Evolutionary conservation across 1,140 invertebrate genomes (phyloP).

Genomic region (Eupeodes corollae): DNA sequence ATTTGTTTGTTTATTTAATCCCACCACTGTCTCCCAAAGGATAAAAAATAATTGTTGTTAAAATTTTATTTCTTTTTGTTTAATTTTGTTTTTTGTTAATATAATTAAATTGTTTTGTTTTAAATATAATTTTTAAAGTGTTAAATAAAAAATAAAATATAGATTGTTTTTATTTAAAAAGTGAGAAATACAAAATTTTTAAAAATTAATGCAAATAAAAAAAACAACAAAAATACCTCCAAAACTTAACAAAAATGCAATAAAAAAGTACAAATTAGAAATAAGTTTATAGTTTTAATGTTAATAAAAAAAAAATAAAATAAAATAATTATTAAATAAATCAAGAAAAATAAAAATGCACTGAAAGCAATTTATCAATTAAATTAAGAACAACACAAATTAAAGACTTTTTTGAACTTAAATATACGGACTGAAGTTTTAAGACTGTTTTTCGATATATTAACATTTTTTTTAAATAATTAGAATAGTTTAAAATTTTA

Average conservation of each 20-base stretch:
- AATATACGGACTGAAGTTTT: slow-evolving; percentile 8
- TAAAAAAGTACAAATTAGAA: too few relatives aligned
- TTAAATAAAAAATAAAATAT: too few relatives aligned
- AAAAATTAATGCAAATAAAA: neutral
- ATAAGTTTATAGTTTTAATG: neutral
- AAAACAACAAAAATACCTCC: too few relatives aligned
- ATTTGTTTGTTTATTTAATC: neutral
- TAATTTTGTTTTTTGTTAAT: too few relatives aligned
- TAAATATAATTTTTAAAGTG: too few relatives aligned
- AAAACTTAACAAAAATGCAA: too few relatives aligned
- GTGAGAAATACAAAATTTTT: too few relatives aligned
- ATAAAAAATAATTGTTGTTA: too few relatives aligned
- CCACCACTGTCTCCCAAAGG: too few relatives aligned
- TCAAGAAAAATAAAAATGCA: neutral
- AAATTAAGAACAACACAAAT: slow-evolving; percentile 5
- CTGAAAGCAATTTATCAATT: neutral
- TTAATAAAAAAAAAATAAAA: neutral
- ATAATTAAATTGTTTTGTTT: too few relatives aligned
- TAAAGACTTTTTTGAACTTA: slow-evolving; percentile 16
- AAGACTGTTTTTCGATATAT: slow-evolving; percentile 1
- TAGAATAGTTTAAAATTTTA: neutral
- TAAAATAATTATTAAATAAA: neutral
- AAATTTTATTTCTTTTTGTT: too few relatives aligned
- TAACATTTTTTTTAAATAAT: slow-evolving; percentile 6
- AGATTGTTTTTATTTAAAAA: too few relatives aligned